Conservation (phyloP, 2,888 invertebrate species). For the Strigamia crassipes region DNA sequence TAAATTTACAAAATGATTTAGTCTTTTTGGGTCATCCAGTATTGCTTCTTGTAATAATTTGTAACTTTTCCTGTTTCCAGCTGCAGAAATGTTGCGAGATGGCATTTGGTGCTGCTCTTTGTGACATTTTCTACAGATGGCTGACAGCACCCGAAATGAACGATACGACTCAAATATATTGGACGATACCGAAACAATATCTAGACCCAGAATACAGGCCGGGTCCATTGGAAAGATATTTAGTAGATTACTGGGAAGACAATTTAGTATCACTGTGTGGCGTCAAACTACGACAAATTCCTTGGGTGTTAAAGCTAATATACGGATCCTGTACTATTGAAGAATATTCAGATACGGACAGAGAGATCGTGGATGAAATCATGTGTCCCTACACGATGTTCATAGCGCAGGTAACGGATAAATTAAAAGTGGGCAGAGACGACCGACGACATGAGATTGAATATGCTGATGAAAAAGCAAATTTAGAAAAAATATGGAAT, state of each 20-base stretch:
- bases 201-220: neutral
- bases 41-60: too few species aligned
- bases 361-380: neutral
- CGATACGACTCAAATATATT: neutral
- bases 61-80: too few species aligned
- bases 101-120: neutral
- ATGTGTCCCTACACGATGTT: neutral
- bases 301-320: neutral
- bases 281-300: neutral
- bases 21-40: too few species aligned
- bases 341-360: neutral
- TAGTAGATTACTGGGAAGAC: conserved; percentile 5
- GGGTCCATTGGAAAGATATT: neutral
- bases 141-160: neutral
- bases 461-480: neutral
- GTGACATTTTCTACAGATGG: conserved; percentile 2
- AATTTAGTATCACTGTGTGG: neutral
- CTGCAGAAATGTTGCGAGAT: neutral
- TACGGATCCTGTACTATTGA: neutral
- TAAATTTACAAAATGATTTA: too few species aligned
- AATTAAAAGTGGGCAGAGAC: neutral
- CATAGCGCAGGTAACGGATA: neutral
- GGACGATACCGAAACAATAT: neutral
- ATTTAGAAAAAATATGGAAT: conserved; percentile 8
- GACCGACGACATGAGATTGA: neutral